Conservation (phyloP, 2,888 invertebrate genomes). For the Amphipoea lucens region DNA sequence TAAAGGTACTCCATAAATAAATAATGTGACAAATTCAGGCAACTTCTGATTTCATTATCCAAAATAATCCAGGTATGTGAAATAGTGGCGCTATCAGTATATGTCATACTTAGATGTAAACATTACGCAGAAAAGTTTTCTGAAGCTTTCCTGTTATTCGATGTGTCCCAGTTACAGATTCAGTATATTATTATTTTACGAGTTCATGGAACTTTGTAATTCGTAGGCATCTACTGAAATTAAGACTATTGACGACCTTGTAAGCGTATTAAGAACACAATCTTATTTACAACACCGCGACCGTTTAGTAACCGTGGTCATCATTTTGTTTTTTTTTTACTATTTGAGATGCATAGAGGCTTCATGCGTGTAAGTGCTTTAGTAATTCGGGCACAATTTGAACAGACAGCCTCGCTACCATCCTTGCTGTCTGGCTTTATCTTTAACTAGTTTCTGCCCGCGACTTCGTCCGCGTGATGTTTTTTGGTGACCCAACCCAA, state of each 20-base stretch:
- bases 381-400: background rate
- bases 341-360: background rate
- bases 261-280: background rate
- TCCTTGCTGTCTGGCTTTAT: no score
- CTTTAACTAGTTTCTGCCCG: background rate
- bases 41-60: slow-evolving; percentile 39
- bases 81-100: slow-evolving; percentile 39
- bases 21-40: slow-evolving; percentile 22
- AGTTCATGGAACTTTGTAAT: slow-evolving; percentile 32
- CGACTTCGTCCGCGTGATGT: no score
- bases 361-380: background rate
- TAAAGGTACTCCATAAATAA: background rate
- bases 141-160: slow-evolving; percentile 44
- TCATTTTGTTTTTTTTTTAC: background rate
- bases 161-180: slow-evolving; percentile 23
- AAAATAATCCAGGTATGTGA: slow-evolving; percentile 48
- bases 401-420: background rate
- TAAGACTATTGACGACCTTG: background rate
- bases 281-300: background rate
- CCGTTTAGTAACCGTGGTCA: background rate
- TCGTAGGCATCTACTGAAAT: background rate
- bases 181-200: slow-evolving; percentile 13
- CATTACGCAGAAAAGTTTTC: slow-evolving; percentile 29
- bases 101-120: slow-evolving; percentile 40
- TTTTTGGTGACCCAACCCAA: background rate